Base-by-base conservation (phyloP, 30 jellyfish, hydroid and myxozoan species). In the Pseudorhiza aurosa region DNA sequence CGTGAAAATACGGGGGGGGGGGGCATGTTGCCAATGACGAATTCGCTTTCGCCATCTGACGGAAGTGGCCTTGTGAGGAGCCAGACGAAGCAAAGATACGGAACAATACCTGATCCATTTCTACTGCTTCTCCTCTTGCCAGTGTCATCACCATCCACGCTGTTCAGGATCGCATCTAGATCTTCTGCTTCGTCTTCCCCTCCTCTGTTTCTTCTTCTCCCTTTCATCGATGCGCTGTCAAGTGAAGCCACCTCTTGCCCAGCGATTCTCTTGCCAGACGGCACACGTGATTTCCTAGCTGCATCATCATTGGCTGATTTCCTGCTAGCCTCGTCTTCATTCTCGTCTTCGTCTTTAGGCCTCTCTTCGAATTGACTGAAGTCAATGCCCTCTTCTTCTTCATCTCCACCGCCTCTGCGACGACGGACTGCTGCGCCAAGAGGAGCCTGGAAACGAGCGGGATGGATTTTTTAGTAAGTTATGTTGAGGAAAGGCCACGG, bases 101-200 rank as follows among this genome's bases (percentile, higher is more conserved):
- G n/a, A n/a, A n/a, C n/a, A n/a, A n/a, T n/a, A n/a, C n/a, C n/a
- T n/a, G n/a, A n/a, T n/a, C 50, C 50, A 12, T 39, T 12, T 39
- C 50, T 39, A 12, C 50, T 39, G 7, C 21, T 47, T 17, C 62
- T 17, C n/a, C 68, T 19, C 11, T 15, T 42, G 21, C 44, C 51
- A 46, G 28, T 45, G 24, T 53, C 57, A 47, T 32, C 55, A 28
- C 68, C 83, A 49, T 27, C 43, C 24, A 72, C 85, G 35, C 85
- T 51, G 15, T 56, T 76, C 71, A 76, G 46, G 80, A 76, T 42
- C 14, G 77, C 88, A 42, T 76, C 88, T 57, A 76, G 21, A 76
- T 76, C 88, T 31, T 58, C 78, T 49, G 33, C 85, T 59, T 76
- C 80, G 44, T 76, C 88, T 18, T 76, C 80, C 24, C 40, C 80